Base-by-base conservation (phyloP, 2,113 vertebrate species). In the Barbus barbus region DNA sequence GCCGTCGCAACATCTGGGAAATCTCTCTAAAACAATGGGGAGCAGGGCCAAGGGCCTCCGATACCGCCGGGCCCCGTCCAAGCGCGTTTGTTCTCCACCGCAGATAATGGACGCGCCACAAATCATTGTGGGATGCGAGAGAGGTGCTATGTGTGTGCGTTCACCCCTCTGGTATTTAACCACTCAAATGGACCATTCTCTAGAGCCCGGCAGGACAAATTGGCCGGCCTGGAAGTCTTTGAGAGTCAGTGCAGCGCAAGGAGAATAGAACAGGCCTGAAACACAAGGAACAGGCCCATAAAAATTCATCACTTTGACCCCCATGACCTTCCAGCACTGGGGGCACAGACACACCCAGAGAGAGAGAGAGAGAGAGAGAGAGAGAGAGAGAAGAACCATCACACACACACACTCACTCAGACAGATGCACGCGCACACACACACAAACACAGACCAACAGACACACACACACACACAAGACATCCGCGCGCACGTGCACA, bases 201-300 rank as follows among this genome's bases (percentile, higher is more conserved):
- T 91, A 80, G 90, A 72, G 94, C 93, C 93, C 89, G 88, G 92
- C 91, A 96, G 96, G 95, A 97, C 97, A 97, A 97, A 97, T 97
- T 97, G 95, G 95, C 94, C 94, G 91, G 94, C 93, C 94, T 95
- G 95, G 94, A 93, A 93, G 93, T 94, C 93, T 96, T 97, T 97
- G 95, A 96, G 95, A 95, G 90, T 94, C 95, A 95, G 93, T 91
- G 92, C 95, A 95, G 96, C 93, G 90, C 93, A 91, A 93, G 95
- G 93, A 96, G 95, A 96, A 95, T 95, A 92, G 94, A 95, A 95
- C 96, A 96, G 96, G 94, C 92, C 95, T 96, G 96, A 97, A 97
- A 97, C 96, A 97, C 95, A 97, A 94, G 95, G 89, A 97, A 97
- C 95, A 96, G 96, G 94, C 94, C 93, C 94, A 97, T 97, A 97